Conservation (phyloP, 2,113 vertebrate genomes). For the Euleptes europaea region DNA sequence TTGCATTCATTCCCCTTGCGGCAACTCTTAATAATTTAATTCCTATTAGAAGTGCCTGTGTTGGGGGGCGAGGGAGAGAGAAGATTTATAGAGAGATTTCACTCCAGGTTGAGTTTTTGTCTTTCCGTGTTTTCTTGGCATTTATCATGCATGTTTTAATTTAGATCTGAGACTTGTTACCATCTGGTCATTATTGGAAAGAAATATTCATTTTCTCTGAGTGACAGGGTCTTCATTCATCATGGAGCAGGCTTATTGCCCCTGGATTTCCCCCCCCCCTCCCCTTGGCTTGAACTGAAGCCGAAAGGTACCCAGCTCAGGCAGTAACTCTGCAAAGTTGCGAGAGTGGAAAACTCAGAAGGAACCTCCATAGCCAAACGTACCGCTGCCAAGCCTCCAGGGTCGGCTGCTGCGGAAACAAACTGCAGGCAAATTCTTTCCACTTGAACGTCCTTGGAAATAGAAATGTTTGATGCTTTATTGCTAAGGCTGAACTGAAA, state of each 20-base stretch:
- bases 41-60: conserved; percentile 80
- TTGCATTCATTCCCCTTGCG: conserved; percentile 84
- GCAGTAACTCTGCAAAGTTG: conserved; percentile 51
- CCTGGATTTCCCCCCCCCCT: conserved; percentile 49
- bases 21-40: conserved; percentile 86
- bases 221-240: conserved; percentile 82
- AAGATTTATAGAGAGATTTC: conserved; percentile 88
- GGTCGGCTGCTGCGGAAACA: background rate
- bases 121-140: conserved; percentile 86
- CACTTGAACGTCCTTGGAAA: background rate
- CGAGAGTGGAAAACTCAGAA: conserved; percentile 25
- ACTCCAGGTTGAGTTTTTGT: conserved; percentile 86
- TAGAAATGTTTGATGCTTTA: background rate
- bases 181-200: conserved; percentile 88
- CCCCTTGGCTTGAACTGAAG: conserved; percentile 69
- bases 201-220: conserved; percentile 87
- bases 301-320: conserved; percentile 57
- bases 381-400: no score
- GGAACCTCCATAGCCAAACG: background rate
- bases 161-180: conserved; percentile 85
- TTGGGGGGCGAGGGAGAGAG: conserved; percentile 51
- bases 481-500: background rate
- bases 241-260: conserved; percentile 74
- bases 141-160: conserved; percentile 90
- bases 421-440: background rate